A percentile compares a stretch with the other conserved stretches of the same genome.
These are phyloP conservation scores for Lithophane ornitopus DNA, from an alignment of 2,888 invertebrate genomes.

Conservation along the genomic window DNA sequence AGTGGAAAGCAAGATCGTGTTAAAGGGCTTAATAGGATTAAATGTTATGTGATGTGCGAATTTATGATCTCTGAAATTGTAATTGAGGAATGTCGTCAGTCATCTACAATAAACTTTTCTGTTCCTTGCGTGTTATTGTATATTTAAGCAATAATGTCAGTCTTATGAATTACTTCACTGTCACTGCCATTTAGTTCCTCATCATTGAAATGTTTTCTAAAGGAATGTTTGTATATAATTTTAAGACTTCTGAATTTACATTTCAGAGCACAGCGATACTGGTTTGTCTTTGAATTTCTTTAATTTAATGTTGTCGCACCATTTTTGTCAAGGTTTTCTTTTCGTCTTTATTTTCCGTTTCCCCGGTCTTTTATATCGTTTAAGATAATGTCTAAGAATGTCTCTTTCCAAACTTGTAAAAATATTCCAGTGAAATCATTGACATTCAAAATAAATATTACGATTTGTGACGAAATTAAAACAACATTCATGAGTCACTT, in stretches of 20 bases:
- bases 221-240: constrained; percentile 3
- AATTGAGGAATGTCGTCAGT: constrained; percentile 22
- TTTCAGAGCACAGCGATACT: neutral
- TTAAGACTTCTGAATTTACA: neutral
- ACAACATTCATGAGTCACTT: constrained; percentile 37
- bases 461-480: constrained; percentile 11
- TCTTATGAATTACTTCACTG: neutral
- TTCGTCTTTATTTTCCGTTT: neutral
- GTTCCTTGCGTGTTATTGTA: neutral
- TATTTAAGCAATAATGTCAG: neutral
- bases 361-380: neutral
- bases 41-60: constrained; percentile 13
- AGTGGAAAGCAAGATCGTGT: constrained; percentile 1
- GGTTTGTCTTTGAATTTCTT: neutral
- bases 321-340: constrained; percentile 6
- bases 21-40: constrained; percentile 34
- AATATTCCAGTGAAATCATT: neutral
- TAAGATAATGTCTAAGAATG: constrained; percentile 1
- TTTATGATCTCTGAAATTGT: constrained; percentile 26
- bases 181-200: constrained; percentile 14
- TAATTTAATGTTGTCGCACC: neutral
- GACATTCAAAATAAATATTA: constrained; percentile 23
- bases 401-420: neutral
- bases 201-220: constrained; percentile 19
- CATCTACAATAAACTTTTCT: constrained; percentile 27